Evolutionary conservation across 2,113 vertebrate species (phyloP).

Genomic region (Tachuris rubrigastra): DNA sequence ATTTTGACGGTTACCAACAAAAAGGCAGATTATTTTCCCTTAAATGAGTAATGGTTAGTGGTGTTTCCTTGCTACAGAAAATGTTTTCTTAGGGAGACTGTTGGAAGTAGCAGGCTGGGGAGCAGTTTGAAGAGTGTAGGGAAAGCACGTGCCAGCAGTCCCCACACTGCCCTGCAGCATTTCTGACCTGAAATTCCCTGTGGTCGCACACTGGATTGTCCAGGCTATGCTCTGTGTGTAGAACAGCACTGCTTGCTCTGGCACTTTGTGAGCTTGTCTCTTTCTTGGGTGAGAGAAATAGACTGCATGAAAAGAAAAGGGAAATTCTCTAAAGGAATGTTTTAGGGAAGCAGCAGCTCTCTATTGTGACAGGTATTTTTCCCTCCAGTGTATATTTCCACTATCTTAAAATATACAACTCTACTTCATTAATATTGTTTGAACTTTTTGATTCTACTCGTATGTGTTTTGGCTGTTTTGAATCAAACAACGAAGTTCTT

Average conservation of each 20-base stretch:
- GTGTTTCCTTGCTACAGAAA: background rate
- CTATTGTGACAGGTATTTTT: background rate
- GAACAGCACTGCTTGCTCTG: background rate
- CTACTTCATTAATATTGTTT: background rate
- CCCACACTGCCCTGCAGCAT: background rate
- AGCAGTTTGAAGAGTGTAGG: background rate
- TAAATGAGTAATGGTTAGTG: background rate
- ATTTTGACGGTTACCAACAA: slow-evolving; percentile 2
- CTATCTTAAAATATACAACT: background rate
- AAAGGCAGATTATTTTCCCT: background rate
- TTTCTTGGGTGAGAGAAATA: background rate
- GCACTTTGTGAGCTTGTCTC: background rate
- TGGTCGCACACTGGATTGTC: fast-evolving
- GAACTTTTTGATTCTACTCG: background rate
- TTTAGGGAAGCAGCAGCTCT: background rate
- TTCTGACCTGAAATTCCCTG: background rate
- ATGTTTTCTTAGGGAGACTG: background rate
- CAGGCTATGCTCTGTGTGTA: background rate
- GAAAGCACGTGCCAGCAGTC: background rate
- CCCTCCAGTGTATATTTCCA: background rate
- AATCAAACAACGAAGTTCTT: background rate
- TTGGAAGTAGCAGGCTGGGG: background rate
- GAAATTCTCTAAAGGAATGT: background rate
- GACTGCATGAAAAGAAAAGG: background rate
- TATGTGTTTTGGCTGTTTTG: background rate